Conservation (phyloP, 2,888 invertebrate genomes). For the Drosophila kuntzei region DNA sequence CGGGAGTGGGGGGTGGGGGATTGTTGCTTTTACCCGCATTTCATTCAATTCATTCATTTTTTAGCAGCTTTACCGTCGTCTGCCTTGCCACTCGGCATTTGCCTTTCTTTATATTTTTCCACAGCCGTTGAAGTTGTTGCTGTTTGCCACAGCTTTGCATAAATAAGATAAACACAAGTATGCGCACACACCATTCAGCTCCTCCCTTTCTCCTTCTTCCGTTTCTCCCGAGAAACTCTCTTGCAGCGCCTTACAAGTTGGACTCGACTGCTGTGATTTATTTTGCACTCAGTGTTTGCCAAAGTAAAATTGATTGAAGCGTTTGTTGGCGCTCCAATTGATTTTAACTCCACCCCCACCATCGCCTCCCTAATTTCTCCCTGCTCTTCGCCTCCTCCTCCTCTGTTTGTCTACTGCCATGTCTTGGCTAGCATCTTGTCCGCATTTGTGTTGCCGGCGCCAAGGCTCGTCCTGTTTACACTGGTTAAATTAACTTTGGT, state of each 20-base stretch:
- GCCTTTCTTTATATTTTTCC: constrained; percentile 31
- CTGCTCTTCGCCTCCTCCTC: background rate
- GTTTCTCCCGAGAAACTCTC: background rate
- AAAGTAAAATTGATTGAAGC: constrained; percentile 82
- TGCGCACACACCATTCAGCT: constrained; percentile 36
- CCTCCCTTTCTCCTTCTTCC: background rate
- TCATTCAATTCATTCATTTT: constrained; percentile 80
- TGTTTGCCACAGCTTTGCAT: constrained; percentile 78
- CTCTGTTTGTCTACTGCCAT: constrained; percentile 18
- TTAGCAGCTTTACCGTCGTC: constrained; percentile 56
- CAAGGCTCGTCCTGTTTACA: constrained; percentile 63
- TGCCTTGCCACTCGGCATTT: constrained; percentile 27
- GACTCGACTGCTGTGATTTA: constrained; percentile 74
- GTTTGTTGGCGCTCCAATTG: constrained; percentile 78
- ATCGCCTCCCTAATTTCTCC: background rate
- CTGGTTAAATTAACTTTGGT: constrained; percentile 81
- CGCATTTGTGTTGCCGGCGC: constrained; percentile 44
- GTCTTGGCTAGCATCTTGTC: constrained; percentile 25
- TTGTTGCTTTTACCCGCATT: constrained; percentile 60
- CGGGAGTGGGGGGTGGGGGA: constrained; percentile 26
- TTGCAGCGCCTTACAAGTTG: constrained; percentile 49
- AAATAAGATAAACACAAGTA: constrained; percentile 80
- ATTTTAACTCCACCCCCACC: constrained; percentile 56
- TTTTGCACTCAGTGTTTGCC: constrained; percentile 81
- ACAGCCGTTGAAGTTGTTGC: constrained; percentile 39